These are phyloP conservation scores for Gobio occitaniae DNA, from an alignment of 2,797 vertebrate genomes.

Conservation along the genomic window DNA sequence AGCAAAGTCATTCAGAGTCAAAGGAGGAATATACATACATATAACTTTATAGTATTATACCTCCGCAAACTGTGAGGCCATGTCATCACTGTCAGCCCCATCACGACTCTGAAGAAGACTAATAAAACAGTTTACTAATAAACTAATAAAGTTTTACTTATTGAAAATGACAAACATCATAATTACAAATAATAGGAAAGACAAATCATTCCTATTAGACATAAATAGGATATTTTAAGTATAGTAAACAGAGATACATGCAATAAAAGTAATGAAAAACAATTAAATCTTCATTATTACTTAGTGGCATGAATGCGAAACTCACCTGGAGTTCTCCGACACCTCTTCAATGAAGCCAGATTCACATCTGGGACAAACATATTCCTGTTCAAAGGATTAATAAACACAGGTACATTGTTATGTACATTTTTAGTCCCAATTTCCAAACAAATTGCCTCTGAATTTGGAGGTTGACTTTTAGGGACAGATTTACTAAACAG, in stretches of 20 bases:
- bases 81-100: constrained; percentile 73
- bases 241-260: neutral
- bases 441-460: neutral
- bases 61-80: constrained; percentile 84
- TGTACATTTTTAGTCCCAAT: neutral
- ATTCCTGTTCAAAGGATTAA: constrained; percentile 78
- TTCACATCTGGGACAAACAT: constrained; percentile 88
- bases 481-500: neutral
- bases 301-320: neutral
- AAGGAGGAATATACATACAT: neutral
- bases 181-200: neutral
- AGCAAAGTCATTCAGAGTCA: neutral
- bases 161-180: neutral
- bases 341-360: constrained; percentile 93
- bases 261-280: neutral
- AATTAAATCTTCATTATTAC: neutral
- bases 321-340: constrained; percentile 87
- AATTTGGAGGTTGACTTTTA: neutral
- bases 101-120: constrained; percentile 84
- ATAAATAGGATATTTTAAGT: neutral
- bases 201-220: neutral
- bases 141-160: neutral
- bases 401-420: neutral
- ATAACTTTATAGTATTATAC: constrained; percentile 66
- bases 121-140: constrained; percentile 26